A percentile compares a stretch with the other conserved stretches of the same genome.
Evolutionary conservation across 2,888 invertebrate genomes (phyloP).

Genomic region (Zhengitettix transpicula): DNA sequence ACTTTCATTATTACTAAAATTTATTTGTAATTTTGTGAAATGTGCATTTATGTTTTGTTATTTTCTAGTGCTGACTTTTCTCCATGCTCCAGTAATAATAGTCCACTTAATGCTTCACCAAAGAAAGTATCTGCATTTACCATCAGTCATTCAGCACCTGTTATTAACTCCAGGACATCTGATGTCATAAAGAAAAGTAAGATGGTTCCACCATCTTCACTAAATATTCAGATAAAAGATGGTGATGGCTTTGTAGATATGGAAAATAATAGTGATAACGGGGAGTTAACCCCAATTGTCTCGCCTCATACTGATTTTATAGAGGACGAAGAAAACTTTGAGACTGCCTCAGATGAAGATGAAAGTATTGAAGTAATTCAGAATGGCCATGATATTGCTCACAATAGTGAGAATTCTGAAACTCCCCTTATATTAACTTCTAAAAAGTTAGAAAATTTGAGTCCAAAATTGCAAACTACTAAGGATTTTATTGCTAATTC

Average conservation of each 20-base stretch:
- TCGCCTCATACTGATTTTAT: slow-evolving; percentile 5
- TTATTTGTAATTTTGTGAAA: too few relatives aligned
- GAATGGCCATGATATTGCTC: not conserved
- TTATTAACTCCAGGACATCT: not conserved
- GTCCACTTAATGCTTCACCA: too few relatives aligned
- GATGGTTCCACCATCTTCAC: not conserved
- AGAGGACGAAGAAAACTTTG: slow-evolving; percentile 8
- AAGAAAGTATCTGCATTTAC: not conserved
- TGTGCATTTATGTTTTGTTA: too few relatives aligned
- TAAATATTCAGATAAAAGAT: not conserved
- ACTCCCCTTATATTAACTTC: too few relatives aligned
- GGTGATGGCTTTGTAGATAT: not conserved
- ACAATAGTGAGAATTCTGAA: not conserved
- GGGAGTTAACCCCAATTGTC: slow-evolving; percentile 6
- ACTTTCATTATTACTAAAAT: not conserved
- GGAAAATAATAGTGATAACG: slow-evolving; percentile 3
- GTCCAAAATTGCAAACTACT: not conserved
- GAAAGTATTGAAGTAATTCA: slow-evolving; percentile 4
- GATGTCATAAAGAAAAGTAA: not conserved
- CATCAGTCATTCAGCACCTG: not conserved
- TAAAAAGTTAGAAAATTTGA: not conserved
- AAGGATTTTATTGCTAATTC: not conserved
- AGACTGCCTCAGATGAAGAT: slow-evolving; percentile 7
- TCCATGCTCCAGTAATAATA: too few relatives aligned
- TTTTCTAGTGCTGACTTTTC: too few relatives aligned